These are phyloP conservation scores for Camptogramma bilineatum DNA, from an alignment of 2,888 invertebrate species.

Conservation along the genomic window DNA sequence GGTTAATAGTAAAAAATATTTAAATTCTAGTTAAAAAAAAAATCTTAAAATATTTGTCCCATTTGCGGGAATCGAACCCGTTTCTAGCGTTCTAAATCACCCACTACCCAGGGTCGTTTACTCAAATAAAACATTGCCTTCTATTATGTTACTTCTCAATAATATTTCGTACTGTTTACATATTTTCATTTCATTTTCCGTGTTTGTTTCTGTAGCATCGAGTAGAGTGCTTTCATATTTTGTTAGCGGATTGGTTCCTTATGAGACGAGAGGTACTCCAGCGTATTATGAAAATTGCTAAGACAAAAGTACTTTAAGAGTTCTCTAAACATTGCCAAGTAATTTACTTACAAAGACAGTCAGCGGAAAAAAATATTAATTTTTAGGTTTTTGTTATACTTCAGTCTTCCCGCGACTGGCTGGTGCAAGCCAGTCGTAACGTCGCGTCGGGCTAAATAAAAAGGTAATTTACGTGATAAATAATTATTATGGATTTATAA, in stretches of 20 bases:
- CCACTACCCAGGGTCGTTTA: neutral
- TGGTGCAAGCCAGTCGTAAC: too few species aligned
- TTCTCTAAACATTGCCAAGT: conserved; percentile 22
- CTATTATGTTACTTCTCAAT: conserved; percentile 37
- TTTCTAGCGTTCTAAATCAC: neutral
- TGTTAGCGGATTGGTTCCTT: conserved; percentile 63
- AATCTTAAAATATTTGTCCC: too few species aligned
- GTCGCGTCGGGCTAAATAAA: too few species aligned
- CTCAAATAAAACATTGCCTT: neutral
- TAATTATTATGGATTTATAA: too few species aligned
- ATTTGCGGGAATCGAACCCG: neutral
- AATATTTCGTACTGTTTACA: conserved; percentile 50
- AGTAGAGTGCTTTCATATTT: conserved; percentile 62
- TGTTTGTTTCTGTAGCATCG: conserved; percentile 62
- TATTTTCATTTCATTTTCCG: conserved; percentile 73
- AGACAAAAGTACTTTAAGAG: conserved; percentile 27
- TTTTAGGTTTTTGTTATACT: neutral
- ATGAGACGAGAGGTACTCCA: conserved; percentile 29
- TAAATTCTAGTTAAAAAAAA: too few species aligned
- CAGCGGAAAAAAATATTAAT: neutral
- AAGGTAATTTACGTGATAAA: too few species aligned
- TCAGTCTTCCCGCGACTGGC: too few species aligned
- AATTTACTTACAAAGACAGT: neutral
- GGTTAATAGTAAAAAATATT: too few species aligned
- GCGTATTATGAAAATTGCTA: conserved; percentile 26